Conservation (phyloP, 2,797 vertebrate genomes). For the Clarias fuscus region DNA sequence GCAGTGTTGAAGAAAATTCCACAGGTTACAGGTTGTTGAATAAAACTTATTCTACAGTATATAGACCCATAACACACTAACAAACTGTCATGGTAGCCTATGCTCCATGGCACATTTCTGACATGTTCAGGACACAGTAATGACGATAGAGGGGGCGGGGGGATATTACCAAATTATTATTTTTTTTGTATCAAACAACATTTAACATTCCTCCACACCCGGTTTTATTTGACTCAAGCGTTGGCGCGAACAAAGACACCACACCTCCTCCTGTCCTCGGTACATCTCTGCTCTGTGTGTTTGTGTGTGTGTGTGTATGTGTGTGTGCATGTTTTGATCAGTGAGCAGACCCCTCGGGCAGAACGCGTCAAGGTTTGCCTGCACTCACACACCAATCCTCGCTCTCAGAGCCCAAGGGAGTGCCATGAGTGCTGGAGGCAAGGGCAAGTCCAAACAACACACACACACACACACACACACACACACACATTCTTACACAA, state of each 20-base stretch:
- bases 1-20: neutral
- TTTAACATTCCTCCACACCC: conserved; percentile 22
- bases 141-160: too few species aligned
- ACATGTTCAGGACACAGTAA: neutral
- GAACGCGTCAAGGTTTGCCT: conserved; percentile 95
- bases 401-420: conserved; percentile 83
- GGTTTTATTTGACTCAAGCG: neutral
- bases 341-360: conserved; percentile 78
- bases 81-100: neutral
- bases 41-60: too few species aligned
- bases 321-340: conserved; percentile 53
- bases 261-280: conserved; percentile 14
- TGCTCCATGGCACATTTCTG: neutral
- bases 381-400: conserved; percentile 90
- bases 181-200: neutral
- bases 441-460: conserved; percentile 84
- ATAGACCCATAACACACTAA: too few species aligned
- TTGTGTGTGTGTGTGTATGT: conserved; percentile 56
- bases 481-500: neutral
- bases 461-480: conserved; percentile 56
- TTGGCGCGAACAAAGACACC: conserved; percentile 36
- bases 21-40: too few species aligned
- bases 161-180: too few species aligned
- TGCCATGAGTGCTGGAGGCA: conserved; percentile 88
- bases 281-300: conserved; percentile 31